Conservation (phyloP, 1,140 invertebrate genomes). For the Drosophila novamexicana region DNA sequence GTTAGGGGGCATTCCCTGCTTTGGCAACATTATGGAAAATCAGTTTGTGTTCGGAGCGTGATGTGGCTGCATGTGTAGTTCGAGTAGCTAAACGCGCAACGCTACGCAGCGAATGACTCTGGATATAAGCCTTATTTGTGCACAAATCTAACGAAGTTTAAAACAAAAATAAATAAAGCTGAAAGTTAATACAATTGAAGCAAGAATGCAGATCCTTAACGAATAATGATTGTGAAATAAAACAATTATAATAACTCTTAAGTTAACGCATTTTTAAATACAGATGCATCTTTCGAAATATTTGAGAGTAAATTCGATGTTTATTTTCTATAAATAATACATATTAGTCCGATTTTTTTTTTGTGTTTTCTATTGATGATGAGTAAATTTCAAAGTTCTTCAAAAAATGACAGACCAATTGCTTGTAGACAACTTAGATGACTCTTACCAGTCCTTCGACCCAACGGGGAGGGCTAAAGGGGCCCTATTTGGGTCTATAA, state of each 20-base stretch:
- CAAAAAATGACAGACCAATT: no score
- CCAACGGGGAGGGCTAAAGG: no score
- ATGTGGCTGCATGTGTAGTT: constrained; percentile 44
- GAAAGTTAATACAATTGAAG: not conserved
- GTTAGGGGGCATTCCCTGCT: constrained; percentile 74
- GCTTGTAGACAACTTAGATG: no score
- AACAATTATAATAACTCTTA: not conserved
- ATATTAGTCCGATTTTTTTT: no score
- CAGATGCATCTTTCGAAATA: no score
- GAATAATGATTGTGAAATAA: not conserved
- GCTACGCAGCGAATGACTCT: constrained; percentile 13
- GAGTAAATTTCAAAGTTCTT: no score
- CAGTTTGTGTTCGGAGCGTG: constrained; percentile 78
- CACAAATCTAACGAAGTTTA: not conserved
- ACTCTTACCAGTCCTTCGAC: no score
- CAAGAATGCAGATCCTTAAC: not conserved
- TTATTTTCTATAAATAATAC: no score
- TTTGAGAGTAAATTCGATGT: no score
- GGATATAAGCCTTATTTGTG: constrained; percentile 15
- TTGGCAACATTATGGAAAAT: constrained; percentile 79
- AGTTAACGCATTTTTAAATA: no score
- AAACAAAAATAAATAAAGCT: not conserved
- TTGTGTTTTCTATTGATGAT: no score
- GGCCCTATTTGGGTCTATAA: no score
- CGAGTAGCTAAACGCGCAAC: constrained; percentile 15